Evolutionary conservation across 2,113 vertebrate species (phyloP).

Genomic region (Grantiella picta): DNA sequence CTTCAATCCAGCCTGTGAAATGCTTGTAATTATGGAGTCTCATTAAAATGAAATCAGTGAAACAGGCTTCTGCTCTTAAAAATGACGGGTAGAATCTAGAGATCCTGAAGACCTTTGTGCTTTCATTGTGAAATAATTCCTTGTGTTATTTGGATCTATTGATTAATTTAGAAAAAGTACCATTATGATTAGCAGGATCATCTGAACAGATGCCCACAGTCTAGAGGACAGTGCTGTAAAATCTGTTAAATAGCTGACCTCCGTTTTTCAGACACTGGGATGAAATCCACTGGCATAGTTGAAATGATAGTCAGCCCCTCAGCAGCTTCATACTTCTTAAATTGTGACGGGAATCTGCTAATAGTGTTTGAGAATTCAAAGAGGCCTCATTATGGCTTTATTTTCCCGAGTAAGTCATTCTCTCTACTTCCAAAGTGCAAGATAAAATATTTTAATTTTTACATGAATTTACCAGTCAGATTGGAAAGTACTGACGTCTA

Average conservation of each 20-base stretch:
- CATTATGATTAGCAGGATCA: background rate
- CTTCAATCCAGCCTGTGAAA: background rate
- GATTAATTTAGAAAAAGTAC: background rate
- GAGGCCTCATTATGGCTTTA: background rate
- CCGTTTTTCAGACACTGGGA: background rate
- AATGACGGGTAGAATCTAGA: background rate
- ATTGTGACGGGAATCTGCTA: background rate
- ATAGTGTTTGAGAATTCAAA: background rate
- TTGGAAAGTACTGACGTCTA: background rate
- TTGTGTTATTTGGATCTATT: background rate
- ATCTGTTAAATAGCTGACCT: background rate
- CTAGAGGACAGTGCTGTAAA: background rate
- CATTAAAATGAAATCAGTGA: conserved; percentile 10
- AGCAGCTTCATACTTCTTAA: background rate
- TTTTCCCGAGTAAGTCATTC: background rate
- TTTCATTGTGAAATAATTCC: background rate
- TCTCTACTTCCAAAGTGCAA: background rate
- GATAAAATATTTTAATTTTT: background rate
- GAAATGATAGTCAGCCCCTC: background rate
- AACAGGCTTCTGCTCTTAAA: background rate
- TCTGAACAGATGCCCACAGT: background rate
- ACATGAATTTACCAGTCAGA: background rate
- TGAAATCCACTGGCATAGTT: background rate
- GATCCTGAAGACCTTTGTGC: background rate
- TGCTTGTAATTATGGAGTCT: background rate